Conservation (phyloP, 2,888 invertebrate species). For the Microctonus brassicae region DNA sequence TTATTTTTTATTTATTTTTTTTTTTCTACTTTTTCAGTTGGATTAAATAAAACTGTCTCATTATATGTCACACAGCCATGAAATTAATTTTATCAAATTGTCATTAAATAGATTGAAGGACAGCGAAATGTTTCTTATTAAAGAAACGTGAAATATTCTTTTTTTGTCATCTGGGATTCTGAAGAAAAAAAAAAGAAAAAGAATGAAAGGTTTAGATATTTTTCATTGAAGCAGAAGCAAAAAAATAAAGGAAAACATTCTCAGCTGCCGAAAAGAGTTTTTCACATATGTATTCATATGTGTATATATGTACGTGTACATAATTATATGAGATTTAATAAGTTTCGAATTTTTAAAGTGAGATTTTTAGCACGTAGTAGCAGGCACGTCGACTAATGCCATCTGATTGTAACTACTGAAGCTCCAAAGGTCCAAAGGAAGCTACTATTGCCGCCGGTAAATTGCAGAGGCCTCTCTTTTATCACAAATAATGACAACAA, state of each 20-base stretch:
- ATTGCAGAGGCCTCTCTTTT: conserved; percentile 2
- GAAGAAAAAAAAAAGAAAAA: too few relatives aligned
- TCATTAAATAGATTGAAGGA: background rate
- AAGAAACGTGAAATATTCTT: background rate
- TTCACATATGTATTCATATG: too few relatives aligned
- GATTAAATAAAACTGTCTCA: conserved; percentile 4
- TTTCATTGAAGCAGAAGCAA: too few relatives aligned
- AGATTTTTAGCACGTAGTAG: background rate
- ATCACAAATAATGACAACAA: background rate
- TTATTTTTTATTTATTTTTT: background rate
- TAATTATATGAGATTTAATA: too few relatives aligned
- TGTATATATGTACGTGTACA: too few relatives aligned
- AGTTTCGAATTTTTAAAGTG: too few relatives aligned
- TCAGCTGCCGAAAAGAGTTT: too few relatives aligned
- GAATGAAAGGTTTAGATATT: too few relatives aligned
- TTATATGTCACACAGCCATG: background rate
- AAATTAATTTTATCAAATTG: background rate
- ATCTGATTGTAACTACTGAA: background rate
- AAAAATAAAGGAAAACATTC: too few relatives aligned
- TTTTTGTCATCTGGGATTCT: background rate
- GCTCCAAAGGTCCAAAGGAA: background rate
- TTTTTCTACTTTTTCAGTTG: background rate
- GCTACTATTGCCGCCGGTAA: conserved; percentile 12
- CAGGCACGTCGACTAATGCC: background rate
- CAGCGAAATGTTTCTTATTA: background rate